Base-by-base conservation (phyloP, 2,797 vertebrate genomes). In the Catharus ustulatus region DNA sequence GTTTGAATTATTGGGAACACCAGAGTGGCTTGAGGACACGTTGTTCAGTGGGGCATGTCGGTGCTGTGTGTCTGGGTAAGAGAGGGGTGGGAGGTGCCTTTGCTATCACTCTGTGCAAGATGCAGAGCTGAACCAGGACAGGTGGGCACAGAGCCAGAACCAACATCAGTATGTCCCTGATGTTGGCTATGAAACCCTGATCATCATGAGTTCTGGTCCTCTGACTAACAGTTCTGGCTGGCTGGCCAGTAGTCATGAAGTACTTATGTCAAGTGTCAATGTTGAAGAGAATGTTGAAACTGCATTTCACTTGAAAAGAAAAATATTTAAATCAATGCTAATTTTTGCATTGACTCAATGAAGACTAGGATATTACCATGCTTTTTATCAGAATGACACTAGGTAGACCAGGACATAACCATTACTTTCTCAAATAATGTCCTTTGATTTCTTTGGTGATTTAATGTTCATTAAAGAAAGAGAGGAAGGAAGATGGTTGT, bases 1-100 rank as follows among this genome's bases (percentile, higher is more conserved):
- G 13, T 62, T 93, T 94, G 79, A 94, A 94, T 91, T 90, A 94
- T 85, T 93, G 17, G 95, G 87, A 91, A 57, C 34, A 68, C 26
- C 62, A 34, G 54, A 58, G 72, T 38, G 32, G 26, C 81, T 85
- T 83, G 61, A 88, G 87, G 73, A 86, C 69, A 78, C 1, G 0
- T 18, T 75, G 61, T 89, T 87, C 85, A 42, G 55, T 0, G 0
- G 30, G 48, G 29, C 54, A 73, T 8, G 40, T 81, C 66, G 76
- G 83, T 1, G 1, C 73, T 48, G 49, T 63, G 43, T 0, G 3
- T 67, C 59, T 67, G 32, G 13, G n/a, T 55, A 29, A 64, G 52
- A 94, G 21, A 1, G 2, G 26, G 22, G 26, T 36, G 34, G 67
- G 30, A 80, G 20, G 15, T 71, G 42, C 45, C 58, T 92, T 80